Conservation (phyloP, 2,113 vertebrate species). For the Pionites leucogaster region DNA sequence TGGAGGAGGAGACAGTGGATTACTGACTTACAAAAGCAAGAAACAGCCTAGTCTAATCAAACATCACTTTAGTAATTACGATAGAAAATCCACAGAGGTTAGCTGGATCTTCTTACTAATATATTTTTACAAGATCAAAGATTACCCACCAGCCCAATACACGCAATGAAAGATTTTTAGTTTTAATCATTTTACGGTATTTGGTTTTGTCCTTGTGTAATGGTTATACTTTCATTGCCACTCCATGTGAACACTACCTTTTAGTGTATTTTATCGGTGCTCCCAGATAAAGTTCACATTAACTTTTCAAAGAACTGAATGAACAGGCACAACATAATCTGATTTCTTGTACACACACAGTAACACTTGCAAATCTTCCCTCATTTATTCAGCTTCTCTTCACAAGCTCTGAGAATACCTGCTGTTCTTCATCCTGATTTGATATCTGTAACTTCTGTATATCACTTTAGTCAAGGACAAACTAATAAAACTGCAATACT, state of each 20-base stretch:
- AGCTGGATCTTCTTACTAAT: background rate
- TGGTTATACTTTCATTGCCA: background rate
- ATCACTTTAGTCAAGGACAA: background rate
- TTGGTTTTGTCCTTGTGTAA: background rate
- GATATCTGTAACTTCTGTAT: background rate
- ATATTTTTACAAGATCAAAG: background rate
- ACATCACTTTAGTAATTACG: background rate
- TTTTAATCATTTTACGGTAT: background rate
- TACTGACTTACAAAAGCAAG: background rate
- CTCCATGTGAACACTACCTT: background rate
- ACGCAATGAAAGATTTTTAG: background rate
- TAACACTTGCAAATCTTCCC: background rate
- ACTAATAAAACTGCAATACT: background rate
- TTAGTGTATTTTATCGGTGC: background rate
- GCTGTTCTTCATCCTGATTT: background rate
- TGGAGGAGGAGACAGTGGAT: background rate
- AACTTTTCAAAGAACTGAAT: background rate
- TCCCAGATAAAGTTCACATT: background rate
- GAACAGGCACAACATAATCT: background rate
- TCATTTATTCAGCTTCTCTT: background rate
- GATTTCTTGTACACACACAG: background rate
- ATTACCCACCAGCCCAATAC: background rate
- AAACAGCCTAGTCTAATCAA: background rate
- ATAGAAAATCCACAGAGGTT: background rate
- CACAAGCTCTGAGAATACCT: background rate